Conservation (phyloP, 2,113 vertebrate genomes). For the Heteronetta atricapilla region DNA sequence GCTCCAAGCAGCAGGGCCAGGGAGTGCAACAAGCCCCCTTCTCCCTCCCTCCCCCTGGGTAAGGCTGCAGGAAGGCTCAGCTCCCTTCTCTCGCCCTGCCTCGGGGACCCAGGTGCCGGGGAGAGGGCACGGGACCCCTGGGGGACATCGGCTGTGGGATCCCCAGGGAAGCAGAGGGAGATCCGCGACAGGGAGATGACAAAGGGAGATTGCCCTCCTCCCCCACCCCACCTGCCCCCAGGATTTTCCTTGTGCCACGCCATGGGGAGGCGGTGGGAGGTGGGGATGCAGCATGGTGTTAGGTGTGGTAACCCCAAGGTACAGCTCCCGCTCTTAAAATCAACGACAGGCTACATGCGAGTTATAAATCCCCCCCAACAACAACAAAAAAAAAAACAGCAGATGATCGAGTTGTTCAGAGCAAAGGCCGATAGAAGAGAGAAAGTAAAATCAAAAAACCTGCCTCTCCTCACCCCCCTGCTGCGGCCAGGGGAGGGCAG, state of each 20-base stretch:
- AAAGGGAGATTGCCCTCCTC: neutral
- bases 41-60: neutral
- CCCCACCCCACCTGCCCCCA: neutral
- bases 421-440: neutral
- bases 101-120: accelerated
- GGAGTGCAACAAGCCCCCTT: too few relatives aligned
- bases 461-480: slow-evolving; percentile 7
- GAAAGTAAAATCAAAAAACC: slow-evolving; percentile 3
- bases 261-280: too few relatives aligned
- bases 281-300: neutral
- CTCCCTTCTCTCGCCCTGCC: accelerated
- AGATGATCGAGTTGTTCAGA: neutral
- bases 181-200: accelerated
- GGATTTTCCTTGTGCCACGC: accelerated
- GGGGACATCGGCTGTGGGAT: accelerated
- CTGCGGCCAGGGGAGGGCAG: slow-evolving; percentile 3
- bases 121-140: neutral
- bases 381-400: neutral
- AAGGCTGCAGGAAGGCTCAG: neutral
- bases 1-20: too few relatives aligned
- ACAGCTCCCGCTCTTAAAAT: slow-evolving; percentile 1
- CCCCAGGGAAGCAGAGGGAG: accelerated
- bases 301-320: neutral
- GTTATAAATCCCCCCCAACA: neutral
- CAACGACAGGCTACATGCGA: neutral